A percentile compares a stretch with the other conserved stretches of the same genome.
phyloP scores from a whole-genome alignment of 2,113 vertebrate species.

The Diphyllodes magnificus region DNA sequence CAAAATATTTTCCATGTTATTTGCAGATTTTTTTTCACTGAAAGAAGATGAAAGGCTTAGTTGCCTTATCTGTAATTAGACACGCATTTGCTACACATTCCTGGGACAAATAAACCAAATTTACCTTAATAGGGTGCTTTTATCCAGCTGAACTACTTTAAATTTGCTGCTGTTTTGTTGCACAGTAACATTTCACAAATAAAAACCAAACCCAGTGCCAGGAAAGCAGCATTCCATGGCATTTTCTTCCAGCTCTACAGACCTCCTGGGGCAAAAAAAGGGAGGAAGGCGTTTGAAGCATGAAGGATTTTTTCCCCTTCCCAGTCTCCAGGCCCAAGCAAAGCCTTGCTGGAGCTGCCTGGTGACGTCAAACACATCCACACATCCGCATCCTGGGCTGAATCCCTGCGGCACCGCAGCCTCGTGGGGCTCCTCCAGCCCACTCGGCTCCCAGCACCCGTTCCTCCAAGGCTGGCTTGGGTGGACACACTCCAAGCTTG shows the following conservation, averaged over 20 bases:
- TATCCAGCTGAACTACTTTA: background rate
- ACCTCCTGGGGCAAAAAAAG: background rate
- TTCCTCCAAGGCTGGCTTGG: background rate
- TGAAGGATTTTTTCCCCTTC: background rate
- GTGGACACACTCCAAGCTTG: background rate
- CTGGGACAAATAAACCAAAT: constrained; percentile 2
- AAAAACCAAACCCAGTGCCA: background rate
- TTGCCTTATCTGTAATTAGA: constrained; percentile 23
- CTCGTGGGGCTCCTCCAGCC: background rate
- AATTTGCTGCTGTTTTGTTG: constrained; percentile 2
- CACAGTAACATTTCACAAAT: background rate
- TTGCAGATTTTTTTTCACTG: background rate
- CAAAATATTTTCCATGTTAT: background rate
- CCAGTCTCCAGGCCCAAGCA: background rate
- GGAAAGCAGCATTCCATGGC: background rate
- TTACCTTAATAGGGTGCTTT: background rate
- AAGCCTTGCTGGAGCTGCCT: background rate
- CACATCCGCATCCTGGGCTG: background rate
- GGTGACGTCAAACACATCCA: background rate
- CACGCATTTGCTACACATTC: constrained; percentile 1
- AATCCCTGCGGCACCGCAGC: background rate
- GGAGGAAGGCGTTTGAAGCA: background rate
- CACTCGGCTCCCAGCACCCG: background rate
- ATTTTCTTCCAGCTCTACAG: background rate
- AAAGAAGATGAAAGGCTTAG: constrained; percentile 33